Evolutionary conservation across 2,888 invertebrate species (phyloP).

Genomic region (Drosophila picticornis): DNA sequence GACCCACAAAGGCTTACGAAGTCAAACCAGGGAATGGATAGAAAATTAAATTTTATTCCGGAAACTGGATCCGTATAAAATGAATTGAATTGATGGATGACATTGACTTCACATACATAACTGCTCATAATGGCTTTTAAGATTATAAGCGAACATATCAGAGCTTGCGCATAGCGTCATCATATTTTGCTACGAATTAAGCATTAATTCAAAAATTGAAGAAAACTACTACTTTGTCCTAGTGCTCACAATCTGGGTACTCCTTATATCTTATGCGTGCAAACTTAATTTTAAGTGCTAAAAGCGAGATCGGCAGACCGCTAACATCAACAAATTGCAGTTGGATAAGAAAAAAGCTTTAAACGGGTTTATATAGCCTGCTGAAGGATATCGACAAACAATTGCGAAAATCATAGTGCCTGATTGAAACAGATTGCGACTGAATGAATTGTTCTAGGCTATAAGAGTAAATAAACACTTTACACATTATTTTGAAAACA

Average conservation of each 20-base stretch:
- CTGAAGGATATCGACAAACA: slow-evolving; percentile 24
- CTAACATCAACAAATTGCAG: slow-evolving; percentile 30
- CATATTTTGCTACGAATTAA: background rate
- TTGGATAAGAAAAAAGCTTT: slow-evolving; percentile 39
- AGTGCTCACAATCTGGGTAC: slow-evolving; percentile 33
- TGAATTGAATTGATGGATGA: background rate
- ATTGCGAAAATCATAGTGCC: slow-evolving; percentile 21
- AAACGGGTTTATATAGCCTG: slow-evolving; percentile 12
- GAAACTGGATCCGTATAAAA: background rate
- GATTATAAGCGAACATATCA: background rate
- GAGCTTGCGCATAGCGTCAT: background rate
- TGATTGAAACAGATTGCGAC: background rate
- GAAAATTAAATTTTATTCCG: background rate
- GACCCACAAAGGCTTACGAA: too few species aligned
- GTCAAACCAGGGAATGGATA: background rate
- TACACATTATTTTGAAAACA: slow-evolving; percentile 7
- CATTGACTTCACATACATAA: background rate
- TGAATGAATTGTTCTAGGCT: slow-evolving; percentile 1
- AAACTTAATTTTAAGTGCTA: slow-evolving; percentile 18
- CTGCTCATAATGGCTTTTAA: background rate
- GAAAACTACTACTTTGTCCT: slow-evolving; percentile 1
- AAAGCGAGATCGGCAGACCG: slow-evolving; percentile 9
- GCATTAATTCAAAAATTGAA: background rate
- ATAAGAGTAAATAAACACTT: slow-evolving; percentile 25
- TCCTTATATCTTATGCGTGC: slow-evolving; percentile 22